Conservation (phyloP, 2,113 vertebrate species). For the Tamias sibiricus region DNA sequence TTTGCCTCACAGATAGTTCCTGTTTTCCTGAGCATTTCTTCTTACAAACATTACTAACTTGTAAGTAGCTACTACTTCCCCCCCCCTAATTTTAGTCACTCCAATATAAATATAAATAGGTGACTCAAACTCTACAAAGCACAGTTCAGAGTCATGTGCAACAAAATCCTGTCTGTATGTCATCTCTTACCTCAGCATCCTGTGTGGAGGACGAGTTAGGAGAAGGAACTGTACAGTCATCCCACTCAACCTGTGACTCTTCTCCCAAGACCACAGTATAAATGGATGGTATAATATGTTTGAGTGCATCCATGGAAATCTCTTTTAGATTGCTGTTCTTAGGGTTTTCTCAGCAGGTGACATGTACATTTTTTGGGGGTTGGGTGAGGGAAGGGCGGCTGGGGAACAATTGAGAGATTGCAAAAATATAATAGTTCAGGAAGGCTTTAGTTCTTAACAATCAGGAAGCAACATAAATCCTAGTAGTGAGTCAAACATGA, state of each 20-base stretch:
- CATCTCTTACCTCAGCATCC: constrained; percentile 45
- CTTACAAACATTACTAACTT: neutral
- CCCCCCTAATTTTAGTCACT: neutral
- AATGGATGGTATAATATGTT: neutral
- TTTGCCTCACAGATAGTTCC: neutral
- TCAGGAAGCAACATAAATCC: constrained; percentile 25
- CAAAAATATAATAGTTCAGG: constrained; percentile 9
- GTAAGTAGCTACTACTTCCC: neutral
- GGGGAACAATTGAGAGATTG: neutral
- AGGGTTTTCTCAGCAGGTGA: neutral
- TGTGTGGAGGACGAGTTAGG: neutral
- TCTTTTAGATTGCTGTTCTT: neutral
- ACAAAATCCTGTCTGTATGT: neutral
- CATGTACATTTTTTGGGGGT: neutral
- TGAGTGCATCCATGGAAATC: neutral
- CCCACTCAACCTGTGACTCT: neutral
- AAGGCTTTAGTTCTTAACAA: neutral
- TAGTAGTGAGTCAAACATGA: constrained; percentile 37
- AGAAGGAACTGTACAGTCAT: neutral
- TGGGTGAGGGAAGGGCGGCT: rapidly evolving
- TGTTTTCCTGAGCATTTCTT: neutral
- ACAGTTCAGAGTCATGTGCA: neutral
- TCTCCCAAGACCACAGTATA: neutral
- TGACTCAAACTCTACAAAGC: constrained; percentile 58
- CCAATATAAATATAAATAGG: constrained; percentile 45